Evolutionary conservation across 2,888 invertebrate genomes (phyloP), one percentile per base, ranked within the genome.

Genomic region (Ectemnius lituratus): DNA sequence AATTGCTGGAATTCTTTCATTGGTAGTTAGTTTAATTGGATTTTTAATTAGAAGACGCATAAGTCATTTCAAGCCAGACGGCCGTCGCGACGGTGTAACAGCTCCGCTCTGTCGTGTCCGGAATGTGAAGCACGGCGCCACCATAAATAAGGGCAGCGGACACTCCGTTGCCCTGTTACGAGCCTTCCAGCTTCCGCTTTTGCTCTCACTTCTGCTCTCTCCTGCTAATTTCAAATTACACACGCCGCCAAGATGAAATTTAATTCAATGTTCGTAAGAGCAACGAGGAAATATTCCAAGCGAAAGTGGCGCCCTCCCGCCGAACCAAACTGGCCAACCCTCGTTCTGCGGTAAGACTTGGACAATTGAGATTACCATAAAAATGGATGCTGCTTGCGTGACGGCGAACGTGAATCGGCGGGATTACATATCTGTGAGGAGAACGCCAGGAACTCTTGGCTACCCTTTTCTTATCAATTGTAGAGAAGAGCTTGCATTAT

Each of bases 191-290:
- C 23, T 23, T 23, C 23, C 1, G 23, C 23, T 23, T 2, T 4
- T 37, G 37, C 6, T 3, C 6, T 4, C 37, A 4, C 2, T 4
- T 4, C 4, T 37, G 2, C 37, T 37, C 37, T 37, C 37, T 37
- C 37, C 37, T 8, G 69, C 62, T 80, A 71, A 80, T 75, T 78
- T 80, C 67, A 70, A 78, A 80, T 80, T 73, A 78, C 70, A 66
- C 73, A 46, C 62, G 67, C 67, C 67, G n/a, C 23, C 60, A 69
- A 62, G 67, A 60, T 65, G 69, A 73, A 78, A 80, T 78, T 70
- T 80, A 77, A 80, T 73, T 75, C 59, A 75, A 73, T 80, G 60
- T 60, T 14, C 60, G 45, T 56, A 59, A 75, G 23, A 47, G 28
- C 60, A 18, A 58, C 11, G 27, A 4, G 20, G 23, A 37, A 47